A percentile compares a stretch with the other conserved stretches of the same genome.
These are phyloP conservation scores for Morelia viridis DNA, from an alignment of 2,797 vertebrate genomes.

Conservation along the genomic window DNA sequence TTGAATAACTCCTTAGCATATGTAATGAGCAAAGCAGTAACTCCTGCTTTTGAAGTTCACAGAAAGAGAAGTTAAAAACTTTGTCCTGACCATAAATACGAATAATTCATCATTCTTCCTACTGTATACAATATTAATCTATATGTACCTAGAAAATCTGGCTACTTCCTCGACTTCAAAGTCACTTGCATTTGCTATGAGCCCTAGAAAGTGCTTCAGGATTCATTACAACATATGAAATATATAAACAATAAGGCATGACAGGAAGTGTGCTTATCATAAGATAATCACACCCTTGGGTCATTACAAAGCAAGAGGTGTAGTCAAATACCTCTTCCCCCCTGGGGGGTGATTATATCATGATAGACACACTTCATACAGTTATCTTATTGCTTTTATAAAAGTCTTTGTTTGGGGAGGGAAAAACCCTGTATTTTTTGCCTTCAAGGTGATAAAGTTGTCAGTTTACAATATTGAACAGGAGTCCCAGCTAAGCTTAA, in stretches of 20 bases:
- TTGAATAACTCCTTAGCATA: slow-evolving; percentile 45
- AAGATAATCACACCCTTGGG: slow-evolving; percentile 80
- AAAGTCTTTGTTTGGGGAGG: slow-evolving; percentile 72
- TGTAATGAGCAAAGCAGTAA: slow-evolving; percentile 2
- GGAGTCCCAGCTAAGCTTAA: slow-evolving; percentile 60
- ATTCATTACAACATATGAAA: slow-evolving; percentile 79
- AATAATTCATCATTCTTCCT: slow-evolving; percentile 74
- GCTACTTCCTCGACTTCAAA: slow-evolving; percentile 75
- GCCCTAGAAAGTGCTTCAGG: slow-evolving; percentile 75
- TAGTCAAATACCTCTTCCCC: slow-evolving; percentile 69
- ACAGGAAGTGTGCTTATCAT: slow-evolving; percentile 77
- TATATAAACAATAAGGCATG: slow-evolving; percentile 80
- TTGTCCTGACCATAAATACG: slow-evolving; percentile 65
- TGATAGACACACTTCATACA: slow-evolving; percentile 68
- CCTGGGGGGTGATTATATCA: slow-evolving; percentile 76
- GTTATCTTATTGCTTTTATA: slow-evolving; percentile 73
- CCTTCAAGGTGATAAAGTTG: slow-evolving; percentile 72
- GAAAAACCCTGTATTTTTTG: slow-evolving; percentile 65
- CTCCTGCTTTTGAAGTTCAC: slow-evolving; percentile 37
- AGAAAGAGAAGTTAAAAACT: slow-evolving; percentile 64
- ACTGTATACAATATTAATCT: slow-evolving; percentile 75
- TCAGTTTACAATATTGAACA: slow-evolving; percentile 68
- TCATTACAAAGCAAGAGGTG: slow-evolving; percentile 78
- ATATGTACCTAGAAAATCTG: slow-evolving; percentile 74
- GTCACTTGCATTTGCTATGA: slow-evolving; percentile 70